These are phyloP conservation scores for Kradibia gibbosae DNA, from an alignment of 1,140 invertebrate species.

Conservation along the genomic window DNA sequence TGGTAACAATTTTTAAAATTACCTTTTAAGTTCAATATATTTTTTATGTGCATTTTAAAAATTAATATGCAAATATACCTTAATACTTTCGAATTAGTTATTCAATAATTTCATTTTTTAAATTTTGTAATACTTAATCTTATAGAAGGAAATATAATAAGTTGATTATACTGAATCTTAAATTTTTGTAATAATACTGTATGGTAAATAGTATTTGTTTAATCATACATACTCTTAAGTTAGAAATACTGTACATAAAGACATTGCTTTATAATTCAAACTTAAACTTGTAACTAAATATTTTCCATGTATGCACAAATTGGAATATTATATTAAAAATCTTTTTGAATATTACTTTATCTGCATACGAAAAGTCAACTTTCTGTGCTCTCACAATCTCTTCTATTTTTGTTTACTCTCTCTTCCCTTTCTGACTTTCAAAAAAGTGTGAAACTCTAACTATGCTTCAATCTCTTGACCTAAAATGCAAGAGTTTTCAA, in stretches of 20 bases:
- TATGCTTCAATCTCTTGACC: not conserved
- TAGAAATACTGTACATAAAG: not conserved
- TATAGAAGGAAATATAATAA: too few relatives aligned
- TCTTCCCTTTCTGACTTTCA: not conserved
- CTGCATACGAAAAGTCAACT: not conserved
- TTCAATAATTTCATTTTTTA: too few relatives aligned
- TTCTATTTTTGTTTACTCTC: not conserved
- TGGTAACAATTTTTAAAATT: too few relatives aligned
- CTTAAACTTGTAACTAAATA: not conserved
- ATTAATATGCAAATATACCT: too few relatives aligned
- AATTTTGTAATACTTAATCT: not conserved
- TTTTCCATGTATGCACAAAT: not conserved
- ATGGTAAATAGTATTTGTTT: not conserved
- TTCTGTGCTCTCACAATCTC: not conserved
- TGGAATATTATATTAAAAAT: not conserved
- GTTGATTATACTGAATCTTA: not conserved
- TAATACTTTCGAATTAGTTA: too few relatives aligned
- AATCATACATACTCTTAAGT: not conserved
- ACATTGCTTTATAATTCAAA: not conserved
- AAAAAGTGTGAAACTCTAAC: not conserved
- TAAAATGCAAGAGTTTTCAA: not conserved
- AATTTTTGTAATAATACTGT: conserved; percentile 17
- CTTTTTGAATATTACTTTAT: not conserved
- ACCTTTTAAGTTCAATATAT: too few relatives aligned
- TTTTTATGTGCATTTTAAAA: too few relatives aligned